Evolutionary conservation across 2,113 vertebrate genomes (phyloP).

Genomic region (Chloebia gouldiae): DNA sequence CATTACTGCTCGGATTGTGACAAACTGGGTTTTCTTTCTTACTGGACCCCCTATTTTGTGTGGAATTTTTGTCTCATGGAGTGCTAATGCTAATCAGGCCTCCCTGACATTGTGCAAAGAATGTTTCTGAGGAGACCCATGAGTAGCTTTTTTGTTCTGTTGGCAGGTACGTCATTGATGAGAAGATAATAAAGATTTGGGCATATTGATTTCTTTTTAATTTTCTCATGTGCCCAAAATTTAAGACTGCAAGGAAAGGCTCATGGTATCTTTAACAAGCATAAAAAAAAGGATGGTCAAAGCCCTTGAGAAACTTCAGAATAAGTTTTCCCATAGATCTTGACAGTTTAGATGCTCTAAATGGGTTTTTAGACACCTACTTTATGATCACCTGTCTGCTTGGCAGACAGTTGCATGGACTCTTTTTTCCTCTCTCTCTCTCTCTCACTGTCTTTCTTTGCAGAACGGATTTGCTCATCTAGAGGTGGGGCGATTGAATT

Average conservation of each 20-base stretch:
- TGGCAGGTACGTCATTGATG: not conserved
- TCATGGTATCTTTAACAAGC: not conserved
- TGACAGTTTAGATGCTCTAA: not conserved
- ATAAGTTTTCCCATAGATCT: not conserved
- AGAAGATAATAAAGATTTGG: not conserved
- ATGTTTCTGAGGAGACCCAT: not conserved
- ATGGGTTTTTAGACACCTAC: not conserved
- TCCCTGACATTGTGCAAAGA: not conserved
- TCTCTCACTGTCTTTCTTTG: not conserved
- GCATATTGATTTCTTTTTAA: not conserved
- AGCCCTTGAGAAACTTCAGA: not conserved
- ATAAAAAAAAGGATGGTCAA: fast-evolving
- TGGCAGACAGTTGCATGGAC: not conserved
- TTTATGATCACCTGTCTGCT: not conserved
- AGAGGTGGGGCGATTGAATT: not conserved
- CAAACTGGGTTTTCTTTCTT: not conserved
- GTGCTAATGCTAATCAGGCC: not conserved
- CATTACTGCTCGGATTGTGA: fast-evolving
- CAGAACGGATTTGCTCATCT: not conserved
- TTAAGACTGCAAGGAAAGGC: not conserved
- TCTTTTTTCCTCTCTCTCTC: not conserved
- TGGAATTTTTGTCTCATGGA: not conserved
- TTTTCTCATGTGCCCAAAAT: not conserved
- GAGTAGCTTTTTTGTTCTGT: not conserved
- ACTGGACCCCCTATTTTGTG: not conserved